Evolutionary conservation across 2,888 invertebrate genomes (phyloP).

Genomic region (Anorthoa munda): DNA sequence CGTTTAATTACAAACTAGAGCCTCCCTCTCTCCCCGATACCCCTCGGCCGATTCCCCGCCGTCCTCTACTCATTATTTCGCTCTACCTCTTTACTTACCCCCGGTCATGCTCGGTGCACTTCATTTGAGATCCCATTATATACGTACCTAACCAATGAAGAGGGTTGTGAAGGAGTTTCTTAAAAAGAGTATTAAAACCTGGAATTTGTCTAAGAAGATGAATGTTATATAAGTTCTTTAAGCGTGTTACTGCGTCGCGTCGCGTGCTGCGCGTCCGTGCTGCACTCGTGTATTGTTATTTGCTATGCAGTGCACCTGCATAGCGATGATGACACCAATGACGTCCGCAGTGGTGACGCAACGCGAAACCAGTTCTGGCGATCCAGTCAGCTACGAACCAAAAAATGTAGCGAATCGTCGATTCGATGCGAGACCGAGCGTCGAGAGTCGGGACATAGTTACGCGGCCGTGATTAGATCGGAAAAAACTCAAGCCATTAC

Average conservation of each 20-base stretch:
- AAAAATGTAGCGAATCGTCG: constrained; percentile 76
- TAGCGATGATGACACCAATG: constrained; percentile 41
- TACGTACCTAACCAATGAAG: constrained; percentile 6
- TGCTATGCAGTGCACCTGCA: constrained; percentile 1
- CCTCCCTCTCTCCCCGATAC: constrained; percentile 8
- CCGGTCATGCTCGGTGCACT: constrained; percentile 61
- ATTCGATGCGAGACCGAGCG: constrained; percentile 66
- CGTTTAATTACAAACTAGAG: constrained; percentile 79
- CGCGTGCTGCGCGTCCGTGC: too few relatives aligned
- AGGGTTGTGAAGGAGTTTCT: constrained; percentile 31
- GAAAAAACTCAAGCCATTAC: constrained; percentile 83
- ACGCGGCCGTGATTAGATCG: constrained; percentile 76
- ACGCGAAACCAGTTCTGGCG: constrained; percentile 66
- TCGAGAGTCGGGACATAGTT: constrained; percentile 71
- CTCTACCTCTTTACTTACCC: constrained; percentile 46
- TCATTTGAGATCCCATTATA: constrained; percentile 65
- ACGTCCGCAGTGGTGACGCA: constrained; percentile 51
- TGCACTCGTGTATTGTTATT: neutral
- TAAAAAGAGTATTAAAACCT: constrained; percentile 13
- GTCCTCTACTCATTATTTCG: constrained; percentile 52
- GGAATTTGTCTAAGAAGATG: constrained; percentile 4
- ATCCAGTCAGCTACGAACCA: constrained; percentile 63
- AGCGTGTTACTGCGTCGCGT: neutral
- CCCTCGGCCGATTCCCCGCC: constrained; percentile 40
- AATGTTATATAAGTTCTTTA: neutral